Base-by-base conservation (phyloP, 1,140 invertebrate species). In the Frieseomelitta varia region DNA sequence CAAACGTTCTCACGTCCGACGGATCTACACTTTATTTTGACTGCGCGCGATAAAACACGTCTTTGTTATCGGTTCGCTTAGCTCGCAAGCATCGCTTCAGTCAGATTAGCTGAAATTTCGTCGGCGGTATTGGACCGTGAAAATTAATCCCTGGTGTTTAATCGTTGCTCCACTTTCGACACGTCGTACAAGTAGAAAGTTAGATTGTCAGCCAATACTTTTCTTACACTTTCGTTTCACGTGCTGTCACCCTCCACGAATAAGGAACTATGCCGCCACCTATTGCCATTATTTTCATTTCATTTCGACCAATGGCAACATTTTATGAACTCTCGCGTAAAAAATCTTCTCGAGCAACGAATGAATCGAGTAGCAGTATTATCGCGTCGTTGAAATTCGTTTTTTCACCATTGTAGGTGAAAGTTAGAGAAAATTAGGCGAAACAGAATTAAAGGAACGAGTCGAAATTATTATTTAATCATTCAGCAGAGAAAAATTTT, bases 261-360 rank as follows among this genome's bases (percentile, higher is more conserved):
- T 0, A 2, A 61, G 58, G 1, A n/a, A n/a, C n/a, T n/a, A 12
- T 10, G 0, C 56, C 24, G 4, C 12, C 24, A 47, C 39, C 0
- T 47, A 6, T 8, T 47, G 39, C 39, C 39, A 47, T 61, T 24
- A 1, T 61, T 24, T 61, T 61, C 12, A 24, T 61, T n/a, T 61
- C 58, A 24, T 61, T 24, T 58, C 56, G 24, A 61, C 24, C 58
- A 4, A 61, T n/a, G 24, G 12, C 4, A 12, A 12, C n/a, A 14
- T 61, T n/a, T 24, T 4, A 14, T 14, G 12, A 14, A 61, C 24
- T 61, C 58, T 61, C 58, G 58, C 58, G 24, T n/a, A 8, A 47
- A 47, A 47, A 47, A 47, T 39, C 4, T 39, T 39, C 39, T 39
- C 39, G 39, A 39, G 39, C 6, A 39, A 39, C 4, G 6, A 39